These are phyloP conservation scores for Leptinotarsa defecta DNA, from an alignment of 1,140 invertebrate genomes.

Conservation along the genomic window DNA sequence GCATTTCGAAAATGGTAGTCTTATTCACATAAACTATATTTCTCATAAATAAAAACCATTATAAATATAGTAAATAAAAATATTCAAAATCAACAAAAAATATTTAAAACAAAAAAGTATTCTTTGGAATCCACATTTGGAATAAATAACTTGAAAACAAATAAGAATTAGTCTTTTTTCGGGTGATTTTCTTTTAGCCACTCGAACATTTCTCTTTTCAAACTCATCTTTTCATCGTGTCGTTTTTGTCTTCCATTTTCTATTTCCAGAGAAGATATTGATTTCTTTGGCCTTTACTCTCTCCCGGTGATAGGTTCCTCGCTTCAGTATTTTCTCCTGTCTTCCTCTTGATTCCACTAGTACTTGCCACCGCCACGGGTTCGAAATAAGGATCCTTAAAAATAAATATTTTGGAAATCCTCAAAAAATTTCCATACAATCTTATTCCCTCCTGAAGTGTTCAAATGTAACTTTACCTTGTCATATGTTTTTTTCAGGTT, in stretches of 20 bases:
- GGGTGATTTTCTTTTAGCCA: slow-evolving; percentile 19
- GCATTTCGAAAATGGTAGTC: slow-evolving; percentile 8
- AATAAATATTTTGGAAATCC: slow-evolving; percentile 25
- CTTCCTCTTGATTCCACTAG: slow-evolving; percentile 5
- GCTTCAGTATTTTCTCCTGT: neutral
- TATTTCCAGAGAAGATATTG: neutral
- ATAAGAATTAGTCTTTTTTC: neutral
- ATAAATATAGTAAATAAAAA: neutral
- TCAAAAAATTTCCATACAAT: slow-evolving; percentile 18
- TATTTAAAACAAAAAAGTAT: neutral
- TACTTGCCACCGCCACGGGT: neutral
- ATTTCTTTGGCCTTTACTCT: neutral
- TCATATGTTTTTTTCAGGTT: slow-evolving; percentile 25
- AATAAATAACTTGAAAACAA: neutral
- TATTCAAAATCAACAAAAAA: neutral
- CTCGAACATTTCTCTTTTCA: slow-evolving; percentile 22
- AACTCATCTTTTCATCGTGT: slow-evolving; percentile 20
- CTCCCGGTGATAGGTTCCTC: slow-evolving; percentile 5
- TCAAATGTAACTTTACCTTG: slow-evolving; percentile 7
- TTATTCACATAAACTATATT: slow-evolving; percentile 5
- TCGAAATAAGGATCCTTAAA: slow-evolving; percentile 15
- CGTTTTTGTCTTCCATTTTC: slow-evolving; percentile 14
- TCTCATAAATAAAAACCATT: slow-evolving; percentile 9
- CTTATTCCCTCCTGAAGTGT: slow-evolving; percentile 7
- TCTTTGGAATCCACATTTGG: neutral